Percentiles rank a stretch among this genome's conserved stretches.
Conservation (phyloP, 2,797 vertebrate genomes). For the Hippocampus kuda region DNA sequence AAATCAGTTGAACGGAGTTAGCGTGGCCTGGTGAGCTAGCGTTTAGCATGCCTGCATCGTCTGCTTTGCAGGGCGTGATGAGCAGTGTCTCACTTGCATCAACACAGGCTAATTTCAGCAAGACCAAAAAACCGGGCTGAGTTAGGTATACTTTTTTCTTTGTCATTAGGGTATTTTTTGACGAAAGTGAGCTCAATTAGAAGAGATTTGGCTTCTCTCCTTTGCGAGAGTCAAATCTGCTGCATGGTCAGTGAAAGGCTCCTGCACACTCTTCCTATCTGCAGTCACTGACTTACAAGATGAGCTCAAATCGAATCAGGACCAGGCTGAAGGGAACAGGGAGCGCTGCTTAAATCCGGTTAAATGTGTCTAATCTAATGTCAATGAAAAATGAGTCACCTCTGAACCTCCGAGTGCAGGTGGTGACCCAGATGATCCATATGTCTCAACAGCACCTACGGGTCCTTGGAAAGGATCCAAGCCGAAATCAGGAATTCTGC, state of each 20-base stretch:
- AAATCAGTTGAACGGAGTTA: neutral
- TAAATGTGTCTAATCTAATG: constrained; percentile 49
- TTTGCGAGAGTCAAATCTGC: neutral
- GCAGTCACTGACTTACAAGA: constrained; percentile 10
- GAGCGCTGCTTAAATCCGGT: constrained; percentile 29
- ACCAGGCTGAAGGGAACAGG: constrained; percentile 10
- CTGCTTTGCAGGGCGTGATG: neutral
- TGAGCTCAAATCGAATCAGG: constrained; percentile 22
- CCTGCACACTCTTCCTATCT: constrained; percentile 1
- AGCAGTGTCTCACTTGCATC: too few relatives aligned
- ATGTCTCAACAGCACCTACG: constrained; percentile 39
- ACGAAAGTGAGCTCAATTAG: too few relatives aligned
- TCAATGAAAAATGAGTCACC: constrained; percentile 42
- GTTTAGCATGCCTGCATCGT: neutral
- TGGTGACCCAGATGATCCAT: constrained; percentile 48
- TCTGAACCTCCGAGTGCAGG: constrained; percentile 41
- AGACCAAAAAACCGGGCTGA: too few relatives aligned
- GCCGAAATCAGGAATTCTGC: constrained; percentile 11
- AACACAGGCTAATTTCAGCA: too few relatives aligned
- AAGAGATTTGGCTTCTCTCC: neutral
- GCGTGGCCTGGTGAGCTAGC: neutral
- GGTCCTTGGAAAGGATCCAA: constrained; percentile 26
- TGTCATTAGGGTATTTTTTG: too few relatives aligned
- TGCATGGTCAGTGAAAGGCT: constrained; percentile 18
- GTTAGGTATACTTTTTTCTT: too few relatives aligned